Base-by-base conservation (phyloP, 2,113 vertebrate genomes). In the Actenoides lindsayi region DNA sequence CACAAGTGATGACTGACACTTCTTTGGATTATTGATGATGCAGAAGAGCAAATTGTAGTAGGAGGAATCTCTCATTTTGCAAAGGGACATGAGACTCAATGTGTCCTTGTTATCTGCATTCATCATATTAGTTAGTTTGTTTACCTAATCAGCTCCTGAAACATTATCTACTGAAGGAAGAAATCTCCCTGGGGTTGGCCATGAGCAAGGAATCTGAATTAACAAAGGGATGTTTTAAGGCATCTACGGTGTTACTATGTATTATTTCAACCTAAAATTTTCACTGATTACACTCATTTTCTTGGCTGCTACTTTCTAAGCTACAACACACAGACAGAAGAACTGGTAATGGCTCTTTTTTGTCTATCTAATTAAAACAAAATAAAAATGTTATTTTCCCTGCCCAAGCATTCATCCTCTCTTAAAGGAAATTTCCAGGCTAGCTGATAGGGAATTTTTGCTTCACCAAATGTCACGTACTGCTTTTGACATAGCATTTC, bases 71-170 rank as follows among this genome's bases (percentile, higher is more conserved):
- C 74, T 95, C 89, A 89, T 95, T 91, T 92, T 87, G 81, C 81
- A 85, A 77, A 83, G 70, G 25, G 69, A 79, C 0, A 0, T 79
- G 83, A 79, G 44, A 48, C 57, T 91, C 65, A 25, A 7, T 46
- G 83, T 80, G 50, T 90, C 83, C 91, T 91, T 89, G 67, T 94
- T 91, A 85, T 46, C 59, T 19, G 1, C 67, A 94, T 95, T 85
- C 50, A 97, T 95, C 87, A 91, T 87, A 82, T 77, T 93, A 75
- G 69, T 95, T 96, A 48, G 89, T 91, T 97, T 94, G 95, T 94
- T 97, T 96, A 89, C 89, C 84, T 92, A 93, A 96, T 93, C 94
- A 94, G 24, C 74, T 73, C 81, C 83, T 94, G 89, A 94, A 94
- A 75, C 54, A 54, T 41, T 71, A 57, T 84, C 77, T 85, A 78